Percentiles rank a stretch among this genome's conserved stretches.
Evolutionary conservation across 2,888 invertebrate genomes (phyloP).

Genomic region (Platynereis dumerilii): DNA sequence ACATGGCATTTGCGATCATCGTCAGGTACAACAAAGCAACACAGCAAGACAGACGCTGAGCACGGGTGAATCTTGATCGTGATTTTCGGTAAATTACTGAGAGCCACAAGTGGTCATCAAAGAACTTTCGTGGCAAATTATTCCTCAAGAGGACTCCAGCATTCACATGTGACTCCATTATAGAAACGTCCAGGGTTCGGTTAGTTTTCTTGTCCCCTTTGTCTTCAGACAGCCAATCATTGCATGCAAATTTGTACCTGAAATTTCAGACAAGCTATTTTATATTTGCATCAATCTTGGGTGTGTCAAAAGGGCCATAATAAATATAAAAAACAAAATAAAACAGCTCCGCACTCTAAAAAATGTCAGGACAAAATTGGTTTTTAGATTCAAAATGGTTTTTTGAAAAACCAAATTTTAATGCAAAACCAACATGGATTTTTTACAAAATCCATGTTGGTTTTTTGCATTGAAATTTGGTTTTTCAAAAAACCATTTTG

Average conservation of each 20-base stretch:
- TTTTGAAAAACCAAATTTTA: too few relatives aligned
- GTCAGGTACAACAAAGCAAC: constrained; percentile 44
- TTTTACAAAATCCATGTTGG: too few relatives aligned
- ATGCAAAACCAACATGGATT: too few relatives aligned
- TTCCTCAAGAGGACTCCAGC: background rate
- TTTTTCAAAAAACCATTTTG: too few relatives aligned
- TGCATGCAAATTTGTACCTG: background rate
- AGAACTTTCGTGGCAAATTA: background rate
- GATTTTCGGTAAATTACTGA: background rate
- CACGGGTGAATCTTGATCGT: constrained; percentile 60
- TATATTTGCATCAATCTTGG: too few relatives aligned
- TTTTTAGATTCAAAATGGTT: too few relatives aligned
- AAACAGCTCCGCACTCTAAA: too few relatives aligned
- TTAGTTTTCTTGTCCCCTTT: background rate
- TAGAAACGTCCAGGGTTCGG: background rate
- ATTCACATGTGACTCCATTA: background rate
- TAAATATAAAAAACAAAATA: too few relatives aligned
- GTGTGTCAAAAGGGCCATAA: too few relatives aligned
- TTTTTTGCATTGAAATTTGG: too few relatives aligned
- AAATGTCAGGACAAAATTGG: too few relatives aligned
- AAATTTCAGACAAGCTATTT: too few relatives aligned
- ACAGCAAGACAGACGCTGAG: constrained; percentile 47
- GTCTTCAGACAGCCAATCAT: background rate
- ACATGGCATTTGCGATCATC: constrained; percentile 40
- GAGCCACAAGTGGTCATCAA: constrained; percentile 6